These are phyloP conservation scores for Hirtodrosophila confusa DNA, from an alignment of 2,888 invertebrate species.

Conservation along the genomic window DNA sequence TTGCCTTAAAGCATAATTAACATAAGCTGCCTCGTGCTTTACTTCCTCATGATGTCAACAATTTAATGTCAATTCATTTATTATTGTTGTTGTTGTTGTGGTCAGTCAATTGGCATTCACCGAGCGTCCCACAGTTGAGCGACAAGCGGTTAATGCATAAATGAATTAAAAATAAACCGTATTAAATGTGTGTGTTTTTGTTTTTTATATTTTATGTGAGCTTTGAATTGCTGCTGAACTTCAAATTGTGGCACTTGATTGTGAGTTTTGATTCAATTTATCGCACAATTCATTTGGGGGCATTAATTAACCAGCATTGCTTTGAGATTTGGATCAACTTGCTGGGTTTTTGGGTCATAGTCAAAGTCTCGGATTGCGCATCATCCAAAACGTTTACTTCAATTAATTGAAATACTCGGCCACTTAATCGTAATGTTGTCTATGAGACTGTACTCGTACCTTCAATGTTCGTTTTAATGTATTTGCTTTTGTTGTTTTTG, in stretches of 20 bases:
- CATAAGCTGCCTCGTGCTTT: conserved; percentile 39
- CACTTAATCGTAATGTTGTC: conserved; percentile 45
- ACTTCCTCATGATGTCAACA: conserved; percentile 64
- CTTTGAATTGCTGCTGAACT: conserved; percentile 40
- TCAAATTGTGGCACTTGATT: conserved; percentile 42
- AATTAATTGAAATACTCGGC: conserved; percentile 44
- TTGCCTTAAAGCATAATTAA: conserved; percentile 49
- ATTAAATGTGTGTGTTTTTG: conserved; percentile 49
- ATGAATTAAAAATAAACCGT: conserved; percentile 65
- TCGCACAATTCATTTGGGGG: conserved; percentile 19
- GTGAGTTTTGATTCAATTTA: conserved; percentile 37
- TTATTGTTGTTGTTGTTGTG: conserved; percentile 22
- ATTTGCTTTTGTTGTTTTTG: conserved; percentile 6
- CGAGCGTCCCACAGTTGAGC: conserved; percentile 37
- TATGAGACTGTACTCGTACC: conserved; percentile 28
- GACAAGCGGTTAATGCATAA: conserved; percentile 63
- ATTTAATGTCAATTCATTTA: conserved; percentile 43
- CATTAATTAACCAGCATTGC: conserved; percentile 32
- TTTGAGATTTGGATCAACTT: conserved; percentile 32
- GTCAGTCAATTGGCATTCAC: conserved; percentile 60
- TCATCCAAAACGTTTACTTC: conserved; percentile 26
- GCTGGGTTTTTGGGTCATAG: conserved; percentile 46
- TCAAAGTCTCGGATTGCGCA: conserved; percentile 20
- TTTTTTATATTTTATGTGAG: conserved; percentile 13
- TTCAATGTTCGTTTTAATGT: conserved; percentile 46